phyloP scores from a whole-genome alignment of 2,888 invertebrate genomes.

The Saturnia pavonia region DNA sequence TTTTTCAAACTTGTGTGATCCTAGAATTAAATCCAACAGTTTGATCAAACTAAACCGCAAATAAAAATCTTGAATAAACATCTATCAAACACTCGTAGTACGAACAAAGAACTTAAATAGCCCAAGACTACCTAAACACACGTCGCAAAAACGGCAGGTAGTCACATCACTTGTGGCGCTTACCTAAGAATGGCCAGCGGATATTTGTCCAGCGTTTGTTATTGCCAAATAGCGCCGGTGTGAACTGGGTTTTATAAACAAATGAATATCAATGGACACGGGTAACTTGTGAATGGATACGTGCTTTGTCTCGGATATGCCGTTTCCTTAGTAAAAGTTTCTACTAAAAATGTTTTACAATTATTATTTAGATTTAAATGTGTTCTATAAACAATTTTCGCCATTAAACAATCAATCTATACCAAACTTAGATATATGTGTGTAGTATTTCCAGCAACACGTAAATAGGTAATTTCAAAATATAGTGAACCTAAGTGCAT shows the following conservation, averaged over 20 bases:
- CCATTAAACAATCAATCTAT: not conserved
- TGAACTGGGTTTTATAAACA: constrained; percentile 68
- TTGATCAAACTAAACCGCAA: not conserved
- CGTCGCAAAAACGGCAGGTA: constrained; percentile 64
- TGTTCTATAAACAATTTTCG: not conserved
- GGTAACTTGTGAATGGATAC: constrained; percentile 62
- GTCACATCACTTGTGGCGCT: constrained; percentile 74
- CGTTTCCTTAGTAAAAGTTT: not conserved
- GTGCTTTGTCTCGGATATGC: constrained; percentile 24
- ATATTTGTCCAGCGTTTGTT: constrained; percentile 47
- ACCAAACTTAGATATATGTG: not conserved
- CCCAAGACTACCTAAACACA: constrained; percentile 47
- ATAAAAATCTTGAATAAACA: constrained; percentile 29
- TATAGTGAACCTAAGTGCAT: not conserved
- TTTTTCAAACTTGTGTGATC: no score
- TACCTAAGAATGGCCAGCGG: constrained; percentile 45
- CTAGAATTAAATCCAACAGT: not conserved
- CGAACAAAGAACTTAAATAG: constrained; percentile 35
- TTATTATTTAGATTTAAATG: not conserved
- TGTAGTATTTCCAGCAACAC: no score
- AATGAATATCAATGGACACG: constrained; percentile 49
- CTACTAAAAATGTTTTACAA: not conserved
- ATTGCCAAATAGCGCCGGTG: constrained; percentile 62
- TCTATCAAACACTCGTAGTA: constrained; percentile 41
- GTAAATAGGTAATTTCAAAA: not conserved